Evolutionary conservation across 1,140 invertebrate genomes (phyloP), one percentile per base, ranked within the genome.

Genomic region (Temnothorax longispinosus): DNA sequence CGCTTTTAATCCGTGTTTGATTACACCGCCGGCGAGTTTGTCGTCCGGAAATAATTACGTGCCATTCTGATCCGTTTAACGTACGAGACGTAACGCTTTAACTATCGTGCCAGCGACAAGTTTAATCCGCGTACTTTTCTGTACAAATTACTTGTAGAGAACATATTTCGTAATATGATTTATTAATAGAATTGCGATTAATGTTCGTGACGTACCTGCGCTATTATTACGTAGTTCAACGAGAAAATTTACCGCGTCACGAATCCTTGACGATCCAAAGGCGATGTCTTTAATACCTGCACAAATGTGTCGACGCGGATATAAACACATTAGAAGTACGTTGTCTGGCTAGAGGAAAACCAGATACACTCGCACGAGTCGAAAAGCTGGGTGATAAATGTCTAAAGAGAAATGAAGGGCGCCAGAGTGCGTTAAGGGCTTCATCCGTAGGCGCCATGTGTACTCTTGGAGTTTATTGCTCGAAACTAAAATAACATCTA

Each of bases 241-340:
- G 21, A 27, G 3, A 60, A 76, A 76, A 60, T 76, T 41, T 27
- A 69, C 3, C 35, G n/a, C 8, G 54, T 54, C 2, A 38, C 32
- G 13, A 56, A 27, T 69, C 35, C 6, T 21, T 52, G 50, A 56
- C n/a, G 13, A 71, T 44, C 8, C 21, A 41, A 81, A 71, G 21
- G 32, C 50, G 78, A 58, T 27, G 35, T 58, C 21, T 56, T 56
- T 11, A 27, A 71, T 58, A 47, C 3, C 10, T 44, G 65, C 21
- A n/a, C 21, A 38, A 71, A 35, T 58, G 52, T 60, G 69, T 67
- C 76, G 60, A 75, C 85, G 56, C 21, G 52, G 38, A 5, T 18
- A 54, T 38, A 78, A 88, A 85, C 50, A 64, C 64, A 85, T 89
- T 89, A 78, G 77, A 41, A 81, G 38, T 81, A 52, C 35, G 50